Percentiles rank a stretch among this genome's conserved stretches.
Conservation (phyloP, 2,888 invertebrate genomes). For the Acanthoscelides obtectus region DNA sequence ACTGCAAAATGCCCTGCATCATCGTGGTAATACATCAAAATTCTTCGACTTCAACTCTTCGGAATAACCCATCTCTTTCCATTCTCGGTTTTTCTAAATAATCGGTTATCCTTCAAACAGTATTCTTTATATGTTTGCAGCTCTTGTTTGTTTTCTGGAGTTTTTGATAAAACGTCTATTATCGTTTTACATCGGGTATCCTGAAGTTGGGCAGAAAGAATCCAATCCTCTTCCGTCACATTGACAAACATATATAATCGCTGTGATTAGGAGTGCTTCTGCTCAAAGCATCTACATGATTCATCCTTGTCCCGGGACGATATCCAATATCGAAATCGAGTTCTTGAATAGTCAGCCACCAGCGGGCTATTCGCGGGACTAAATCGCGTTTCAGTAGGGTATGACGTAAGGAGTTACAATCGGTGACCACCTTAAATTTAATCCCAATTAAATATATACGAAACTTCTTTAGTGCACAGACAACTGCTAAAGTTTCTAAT, state of each 20-base stretch:
- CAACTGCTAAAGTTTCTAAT: constrained; percentile 19
- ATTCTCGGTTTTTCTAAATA: constrained; percentile 14
- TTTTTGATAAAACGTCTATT: constrained; percentile 12
- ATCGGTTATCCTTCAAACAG: constrained; percentile 15
- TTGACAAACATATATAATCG: too few species aligned
- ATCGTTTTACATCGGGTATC: constrained; percentile 14
- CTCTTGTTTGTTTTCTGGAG: constrained; percentile 9
- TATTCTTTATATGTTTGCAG: constrained; percentile 18
- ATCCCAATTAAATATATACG: constrained; percentile 17
- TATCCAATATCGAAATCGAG: constrained; percentile 31
- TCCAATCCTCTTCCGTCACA: constrained; percentile 20
- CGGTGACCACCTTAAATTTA: constrained; percentile 20
- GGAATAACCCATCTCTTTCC: constrained; percentile 20
- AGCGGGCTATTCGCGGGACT: constrained; percentile 33
- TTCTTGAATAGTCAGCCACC: constrained; percentile 34
- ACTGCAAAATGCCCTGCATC: constrained; percentile 31
- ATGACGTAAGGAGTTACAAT: constrained; percentile 25
- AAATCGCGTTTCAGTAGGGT: constrained; percentile 24
- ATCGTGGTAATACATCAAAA: constrained; percentile 29
- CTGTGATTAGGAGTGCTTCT: too few species aligned
- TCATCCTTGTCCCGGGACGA: constrained; percentile 28
- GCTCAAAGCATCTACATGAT: constrained; percentile 31
- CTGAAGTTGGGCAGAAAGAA: constrained; percentile 22
- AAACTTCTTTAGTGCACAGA: constrained; percentile 13
- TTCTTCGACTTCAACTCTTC: constrained; percentile 14